phyloP scores from a whole-genome alignment of 2,113 vertebrate genomes.

The Cyanoramphus novaezelandiae region DNA sequence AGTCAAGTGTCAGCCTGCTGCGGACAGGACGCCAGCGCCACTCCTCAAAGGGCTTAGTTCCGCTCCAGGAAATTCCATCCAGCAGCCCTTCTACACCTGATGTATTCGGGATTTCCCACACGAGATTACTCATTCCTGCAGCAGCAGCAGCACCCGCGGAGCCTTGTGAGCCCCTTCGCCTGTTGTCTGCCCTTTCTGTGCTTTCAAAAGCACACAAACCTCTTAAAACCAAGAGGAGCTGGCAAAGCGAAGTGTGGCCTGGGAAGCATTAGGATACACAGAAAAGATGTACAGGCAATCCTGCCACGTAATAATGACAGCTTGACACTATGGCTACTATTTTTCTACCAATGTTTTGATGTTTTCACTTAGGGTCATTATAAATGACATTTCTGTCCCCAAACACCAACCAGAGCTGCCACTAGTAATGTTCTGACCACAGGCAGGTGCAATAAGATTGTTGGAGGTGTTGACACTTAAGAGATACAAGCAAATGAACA shows the following conservation, averaged over 20 bases:
- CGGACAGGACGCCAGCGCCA: neutral
- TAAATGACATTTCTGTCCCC: neutral
- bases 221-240: neutral
- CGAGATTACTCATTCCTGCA: neutral
- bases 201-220: neutral
- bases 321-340: neutral
- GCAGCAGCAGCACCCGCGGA: neutral
- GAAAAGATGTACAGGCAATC: neutral
- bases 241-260: neutral
- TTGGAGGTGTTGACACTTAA: neutral
- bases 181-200: neutral
- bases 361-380: neutral
- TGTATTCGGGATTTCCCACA: rapidly evolving
- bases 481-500: neutral
- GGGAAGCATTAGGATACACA: neutral
- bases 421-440: neutral
- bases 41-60: neutral
- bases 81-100: neutral
- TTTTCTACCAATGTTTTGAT: neutral
- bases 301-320: neutral
- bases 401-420: neutral
- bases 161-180: neutral
- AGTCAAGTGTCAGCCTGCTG: neutral
- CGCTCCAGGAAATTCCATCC: neutral
- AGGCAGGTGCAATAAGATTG: neutral